Base-by-base conservation (phyloP, 2,113 vertebrate genomes). In the Hucho hucho region DNA sequence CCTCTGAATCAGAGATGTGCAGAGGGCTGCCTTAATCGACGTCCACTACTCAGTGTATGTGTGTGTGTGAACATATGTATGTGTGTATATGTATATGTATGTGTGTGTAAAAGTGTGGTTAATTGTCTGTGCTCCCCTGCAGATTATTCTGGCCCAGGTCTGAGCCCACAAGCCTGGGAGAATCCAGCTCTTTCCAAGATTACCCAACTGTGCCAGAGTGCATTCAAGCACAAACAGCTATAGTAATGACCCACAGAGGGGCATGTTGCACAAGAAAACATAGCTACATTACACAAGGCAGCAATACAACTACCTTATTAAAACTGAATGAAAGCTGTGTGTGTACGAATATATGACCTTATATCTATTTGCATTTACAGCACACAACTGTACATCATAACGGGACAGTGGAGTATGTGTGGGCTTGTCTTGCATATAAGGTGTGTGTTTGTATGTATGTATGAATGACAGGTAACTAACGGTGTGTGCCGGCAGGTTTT, bases 381-480 rank as follows among this genome's bases (percentile, higher is more conserved):
- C 28, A 29, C 9, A 20, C 18, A 20, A 67, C 18, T 9, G 58
- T 22, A n/a, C n/a, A 61, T 61, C 37, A 24, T 43, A 18, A 32
- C 7, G 28, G 67, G 29, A 3, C 77, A 79, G 68, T 25, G 63
- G 89, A 84, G 76, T 90, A 88, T 70, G 75, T 59, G 70, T 59
- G 53, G 1, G 69, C 16, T 29, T 46, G 49, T 53, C 16, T 53
- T 53, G 49, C 49, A 1, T 53, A 5, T 18, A 53, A 16, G 69
- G 89, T 83, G 37, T 1, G 26, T 6, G 24, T 69, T 74, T 59
- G 49, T 32, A 49, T 20, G 24, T 59, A 56, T 59, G 53, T 81
- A 69, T 72, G 78, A 79, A 81, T 93, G 92, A 92, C 91, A 92
- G 90, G 79, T 92, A 93, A 93, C 93, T 85, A 93, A 93, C 91